Evolutionary conservation across 2,113 vertebrate species (phyloP).

Genomic region (Psittacula cyanocephala): DNA sequence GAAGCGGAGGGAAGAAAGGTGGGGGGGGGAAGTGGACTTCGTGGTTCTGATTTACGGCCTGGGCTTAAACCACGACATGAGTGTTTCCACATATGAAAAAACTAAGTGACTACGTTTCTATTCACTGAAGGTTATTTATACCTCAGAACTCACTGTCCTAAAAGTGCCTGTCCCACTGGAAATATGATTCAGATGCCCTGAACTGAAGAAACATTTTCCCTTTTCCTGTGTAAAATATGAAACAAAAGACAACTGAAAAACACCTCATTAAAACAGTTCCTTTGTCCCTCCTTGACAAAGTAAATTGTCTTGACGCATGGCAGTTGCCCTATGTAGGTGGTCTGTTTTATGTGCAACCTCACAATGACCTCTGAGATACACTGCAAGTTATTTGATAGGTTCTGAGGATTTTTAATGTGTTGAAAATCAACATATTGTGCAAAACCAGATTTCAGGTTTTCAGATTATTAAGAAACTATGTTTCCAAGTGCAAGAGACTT

Average conservation of each 20-base stretch:
- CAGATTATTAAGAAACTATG: not conserved
- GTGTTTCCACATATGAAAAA: conserved; percentile 50
- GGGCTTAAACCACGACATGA: too few species aligned
- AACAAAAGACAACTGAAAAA: conserved; percentile 77
- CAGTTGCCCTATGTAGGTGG: conserved; percentile 70
- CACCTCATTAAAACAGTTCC: conserved; percentile 75
- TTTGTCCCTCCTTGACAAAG: conserved; percentile 72
- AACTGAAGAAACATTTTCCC: conserved; percentile 78
- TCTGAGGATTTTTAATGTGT: conserved; percentile 43
- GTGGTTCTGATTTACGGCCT: too few species aligned
- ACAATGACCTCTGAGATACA: conserved; percentile 41
- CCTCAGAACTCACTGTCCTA: conserved; percentile 77
- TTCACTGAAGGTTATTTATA: conserved; percentile 78
- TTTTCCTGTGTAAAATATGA: conserved; percentile 80
- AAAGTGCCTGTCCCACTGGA: conserved; percentile 78
- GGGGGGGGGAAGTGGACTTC: too few species aligned
- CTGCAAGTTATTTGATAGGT: conserved; percentile 48
- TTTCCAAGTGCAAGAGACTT: not conserved
- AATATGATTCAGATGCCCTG: conserved; percentile 80
- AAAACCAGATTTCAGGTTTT: conserved; percentile 19
- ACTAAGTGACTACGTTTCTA: conserved; percentile 34
- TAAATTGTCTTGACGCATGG: conserved; percentile 58
- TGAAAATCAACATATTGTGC: conserved; percentile 25
- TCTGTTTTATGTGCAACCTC: conserved; percentile 63
- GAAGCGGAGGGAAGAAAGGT: too few species aligned